Evolutionary conservation across 2,888 invertebrate species (phyloP).

Genomic region (Alloscopus bannaensis): DNA sequence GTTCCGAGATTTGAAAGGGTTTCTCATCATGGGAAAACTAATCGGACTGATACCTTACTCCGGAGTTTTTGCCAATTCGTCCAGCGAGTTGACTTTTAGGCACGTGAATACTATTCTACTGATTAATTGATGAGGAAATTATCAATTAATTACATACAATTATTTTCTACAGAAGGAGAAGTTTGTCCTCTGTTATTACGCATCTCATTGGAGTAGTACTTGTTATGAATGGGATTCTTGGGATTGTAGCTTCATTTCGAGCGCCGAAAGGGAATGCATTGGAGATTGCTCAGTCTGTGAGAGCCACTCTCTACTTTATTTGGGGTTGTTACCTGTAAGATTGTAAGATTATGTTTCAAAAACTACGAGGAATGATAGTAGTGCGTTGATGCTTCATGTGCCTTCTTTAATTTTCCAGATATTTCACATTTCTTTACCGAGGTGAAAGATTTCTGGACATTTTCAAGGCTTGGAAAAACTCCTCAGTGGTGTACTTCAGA

Average conservation of each 20-base stretch:
- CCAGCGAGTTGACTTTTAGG: conserved; percentile 1
- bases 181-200: not conserved
- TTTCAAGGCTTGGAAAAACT: conserved; percentile 14
- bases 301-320: conserved; percentile 20
- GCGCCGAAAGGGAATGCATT: conserved; percentile 15
- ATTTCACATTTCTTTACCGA: conserved; percentile 12
- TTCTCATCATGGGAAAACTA: conserved; percentile 38
- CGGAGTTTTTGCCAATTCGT: conserved; percentile 41
- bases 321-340: conserved; percentile 23
- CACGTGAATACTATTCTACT: not conserved
- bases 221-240: not conserved
- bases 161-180: not conserved
- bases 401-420: conserved; percentile 14
- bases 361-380: too few species aligned
- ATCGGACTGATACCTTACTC: conserved; percentile 42
- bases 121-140: not conserved
- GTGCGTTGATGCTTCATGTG: too few species aligned
- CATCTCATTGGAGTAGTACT: not conserved
- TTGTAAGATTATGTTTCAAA: too few species aligned
- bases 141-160: not conserved
- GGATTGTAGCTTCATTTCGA: not conserved
- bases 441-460: conserved; percentile 6
- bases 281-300: conserved; percentile 14
- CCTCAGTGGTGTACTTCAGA: not conserved
- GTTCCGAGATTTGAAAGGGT: not conserved